Evolutionary conservation across 2,113 vertebrate genomes (phyloP), one percentile per base, ranked within the genome.

Genomic region (Notechis scutatus): DNA sequence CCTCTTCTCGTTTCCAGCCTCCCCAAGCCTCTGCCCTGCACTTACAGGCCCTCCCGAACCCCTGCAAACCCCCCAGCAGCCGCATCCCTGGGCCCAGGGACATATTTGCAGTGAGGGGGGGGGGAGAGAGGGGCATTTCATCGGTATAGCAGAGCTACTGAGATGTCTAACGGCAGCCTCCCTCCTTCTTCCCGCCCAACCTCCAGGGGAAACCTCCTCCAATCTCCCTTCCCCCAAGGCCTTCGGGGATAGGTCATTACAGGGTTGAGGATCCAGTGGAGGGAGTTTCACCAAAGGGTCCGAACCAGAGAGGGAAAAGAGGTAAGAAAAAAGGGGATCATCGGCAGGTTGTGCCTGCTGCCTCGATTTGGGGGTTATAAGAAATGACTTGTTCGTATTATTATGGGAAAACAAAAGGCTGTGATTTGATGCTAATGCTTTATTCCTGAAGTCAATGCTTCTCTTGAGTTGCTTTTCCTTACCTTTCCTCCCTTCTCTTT

Each of bases 11-110:
- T 45, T 45, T 45, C 42, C 42, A 45, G 42, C 42, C 42, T 45
- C 42, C 3, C 42, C 42, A 45, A 45, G 42, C 42, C 42, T 45
- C 42, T 45, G 42, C 42, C 42, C 42, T 45, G 42, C 42, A 45
- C 42, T 45, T 45, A 47, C 4, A 47, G 45, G 45, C 45, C 4
- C 45, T 47, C 45, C 45, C 45, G 45, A 47, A 47, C 45, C 45
- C 45, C 47, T 47, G 47, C 47, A 1, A 47, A 47, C 7, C 6
- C 47, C 7, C 47, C 39, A 47, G 47, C 7, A 47, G 47, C 47
- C 47, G 0, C 47, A 47, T 8, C 47, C 47, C 47, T 47, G 98
- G 98, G 98, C 99, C 97, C 69, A 42, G 54, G 26, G 21, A 18
- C 5, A 3, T 47, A 1, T 3, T 29, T 61, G 59, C 24, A 29